A percentile compares a stretch with the other conserved stretches of the same genome.
Conservation (phyloP, 2,113 vertebrate species). For the western clawed frog (Xenopus tropicalis) region UCB_Xtro_10.0 CM004452.2:3185001-3185500, state of each 20-base stretch:
- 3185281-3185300: conserved; percentile 52
- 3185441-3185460: conserved; percentile 47
- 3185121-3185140: neutral
- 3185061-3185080: neutral
- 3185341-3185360: fast-evolving
- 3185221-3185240: conserved; percentile 57
- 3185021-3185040: neutral
- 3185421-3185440: conserved; percentile 14
- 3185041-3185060: conserved; percentile 9
- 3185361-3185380: conserved; percentile 50
- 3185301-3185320: conserved; percentile 48
- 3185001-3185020: neutral
- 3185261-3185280: conserved; percentile 59
- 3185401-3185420: conserved; percentile 27
- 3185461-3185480: conserved; percentile 37
- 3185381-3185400: conserved; percentile 40
- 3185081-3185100: neutral
- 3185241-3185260: conserved; percentile 70
- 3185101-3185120: neutral
- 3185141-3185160: conserved; percentile 7
- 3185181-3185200: neutral
- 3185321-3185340: neutral
- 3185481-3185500: conserved; percentile 58
- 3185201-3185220: conserved; percentile 56
- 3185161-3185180: neutral